phyloP scores from a whole-genome alignment of 30 jellyfish, hydroid and myxozoan genomes.

The Aurelia sp. region DNA sequence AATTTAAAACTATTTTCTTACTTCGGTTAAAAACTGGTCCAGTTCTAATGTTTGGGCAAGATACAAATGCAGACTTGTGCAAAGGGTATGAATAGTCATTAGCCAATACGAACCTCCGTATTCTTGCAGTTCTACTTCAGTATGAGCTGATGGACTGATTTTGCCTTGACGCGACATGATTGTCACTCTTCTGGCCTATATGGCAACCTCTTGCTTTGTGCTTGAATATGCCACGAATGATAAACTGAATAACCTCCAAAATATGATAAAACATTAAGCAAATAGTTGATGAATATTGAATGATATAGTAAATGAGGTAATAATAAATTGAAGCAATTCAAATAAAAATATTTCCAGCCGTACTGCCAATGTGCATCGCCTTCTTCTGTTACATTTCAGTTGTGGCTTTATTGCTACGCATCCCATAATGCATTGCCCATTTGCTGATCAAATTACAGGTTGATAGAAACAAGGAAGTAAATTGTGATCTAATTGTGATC shows the following conservation, averaged over 20 bases:
- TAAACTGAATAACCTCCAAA: no score
- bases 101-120: background rate
- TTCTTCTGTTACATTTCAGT: background rate
- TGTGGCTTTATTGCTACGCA: conserved; percentile 15
- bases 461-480: conserved; percentile 1
- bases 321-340: background rate
- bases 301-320: background rate
- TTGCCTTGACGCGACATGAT: conserved; percentile 29
- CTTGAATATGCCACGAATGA: background rate
- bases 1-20: no score
- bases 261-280: no score
- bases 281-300: background rate
- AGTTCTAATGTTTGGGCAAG: no score
- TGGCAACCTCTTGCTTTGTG: background rate
- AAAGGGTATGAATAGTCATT: no score
- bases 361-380: no score
- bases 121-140: conserved; percentile 22
- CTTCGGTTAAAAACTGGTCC: no score
- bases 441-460: background rate
- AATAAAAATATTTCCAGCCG: no score
- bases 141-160: background rate
- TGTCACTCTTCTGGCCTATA: no score
- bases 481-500: background rate
- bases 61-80: no score
- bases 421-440: conserved; percentile 25